A percentile compares a stretch with the other conserved stretches of the same genome.
Conservation (phyloP, 2,113 vertebrate genomes). For the Takifugu bimaculatus region DNA sequence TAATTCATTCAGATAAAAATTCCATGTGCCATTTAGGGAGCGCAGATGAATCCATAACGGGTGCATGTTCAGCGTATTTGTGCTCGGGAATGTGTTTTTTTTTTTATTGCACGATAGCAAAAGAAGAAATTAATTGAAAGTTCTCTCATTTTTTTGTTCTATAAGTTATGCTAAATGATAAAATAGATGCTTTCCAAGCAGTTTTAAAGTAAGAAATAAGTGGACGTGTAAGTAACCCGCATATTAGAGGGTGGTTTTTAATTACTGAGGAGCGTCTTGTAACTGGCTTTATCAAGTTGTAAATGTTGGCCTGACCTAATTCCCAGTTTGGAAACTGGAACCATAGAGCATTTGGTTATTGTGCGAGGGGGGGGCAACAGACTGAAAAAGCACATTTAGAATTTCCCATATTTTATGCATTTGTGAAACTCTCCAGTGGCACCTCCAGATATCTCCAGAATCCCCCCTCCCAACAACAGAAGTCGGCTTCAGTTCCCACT, state of each 20-base stretch:
- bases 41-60: conserved; percentile 63
- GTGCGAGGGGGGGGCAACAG: conserved; percentile 2
- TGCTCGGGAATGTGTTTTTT: conserved; percentile 60
- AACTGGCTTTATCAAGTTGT: conserved; percentile 45
- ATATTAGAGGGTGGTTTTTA: conserved; percentile 43
- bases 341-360: conserved; percentile 24
- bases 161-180: conserved; percentile 64
- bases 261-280: conserved; percentile 53
- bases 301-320: conserved; percentile 58
- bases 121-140: conserved; percentile 69
- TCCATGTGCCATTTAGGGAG: conserved; percentile 58
- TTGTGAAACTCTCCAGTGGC: conserved; percentile 22
- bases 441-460: conserved; percentile 24
- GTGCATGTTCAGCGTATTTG: conserved; percentile 69
- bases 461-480: conserved; percentile 7
- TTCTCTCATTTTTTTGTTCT: conserved; percentile 55
- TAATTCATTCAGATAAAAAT: conserved; percentile 70
- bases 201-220: conserved; percentile 56
- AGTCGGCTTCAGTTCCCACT: conserved; percentile 8
- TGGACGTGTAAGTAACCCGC: conserved; percentile 36
- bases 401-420: conserved; percentile 36
- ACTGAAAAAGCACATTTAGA: conserved; percentile 36
- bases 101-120: conserved; percentile 62
- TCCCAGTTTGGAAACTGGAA: conserved; percentile 46
- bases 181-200: conserved; percentile 67